Evolutionary conservation across 2,113 vertebrate species (phyloP).

Genomic region (Paramisgurnus dabryanus): DNA sequence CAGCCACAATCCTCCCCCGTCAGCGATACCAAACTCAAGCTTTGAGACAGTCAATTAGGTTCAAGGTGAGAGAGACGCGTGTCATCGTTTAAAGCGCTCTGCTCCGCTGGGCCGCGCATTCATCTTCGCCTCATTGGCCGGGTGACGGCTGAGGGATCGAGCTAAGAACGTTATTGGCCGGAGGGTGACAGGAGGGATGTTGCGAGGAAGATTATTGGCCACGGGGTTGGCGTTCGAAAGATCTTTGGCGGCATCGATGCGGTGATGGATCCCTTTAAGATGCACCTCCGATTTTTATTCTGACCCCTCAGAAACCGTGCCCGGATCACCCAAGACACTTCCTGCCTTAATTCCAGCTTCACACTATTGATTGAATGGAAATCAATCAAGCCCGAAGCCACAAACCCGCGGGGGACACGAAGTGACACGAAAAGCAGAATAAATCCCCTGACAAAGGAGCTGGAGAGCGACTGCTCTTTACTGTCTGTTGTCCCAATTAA

Average conservation of each 20-base stretch:
- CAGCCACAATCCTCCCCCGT: slow-evolving; percentile 51
- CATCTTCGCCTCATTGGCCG: slow-evolving; percentile 56
- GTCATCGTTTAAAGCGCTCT: slow-evolving; percentile 68
- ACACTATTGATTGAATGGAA: slow-evolving; percentile 46
- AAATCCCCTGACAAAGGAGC: slow-evolving; percentile 38
- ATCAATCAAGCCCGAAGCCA: slow-evolving; percentile 52
- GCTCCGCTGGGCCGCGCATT: slow-evolving; percentile 64
- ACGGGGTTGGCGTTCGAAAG: slow-evolving; percentile 20
- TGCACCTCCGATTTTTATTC: slow-evolving; percentile 44
- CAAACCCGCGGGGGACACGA: slow-evolving; percentile 36
- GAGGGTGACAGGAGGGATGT: slow-evolving; percentile 41
- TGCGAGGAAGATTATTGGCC: slow-evolving; percentile 49
- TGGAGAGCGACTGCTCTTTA: slow-evolving; percentile 1
- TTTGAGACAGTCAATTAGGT: slow-evolving; percentile 74
- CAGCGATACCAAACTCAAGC: slow-evolving; percentile 68
- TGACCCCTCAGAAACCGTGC: slow-evolving; percentile 36
- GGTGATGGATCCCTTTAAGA: slow-evolving; percentile 54
- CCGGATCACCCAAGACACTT: slow-evolving; percentile 35
- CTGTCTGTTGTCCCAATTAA: slow-evolving; percentile 23
- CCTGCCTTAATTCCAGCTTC: slow-evolving; percentile 54
- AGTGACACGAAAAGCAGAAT: slow-evolving; percentile 25
- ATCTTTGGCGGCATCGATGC: slow-evolving; percentile 44
- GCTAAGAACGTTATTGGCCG: slow-evolving; percentile 22
- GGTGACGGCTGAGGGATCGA: slow-evolving; percentile 24
- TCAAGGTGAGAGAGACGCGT: slow-evolving; percentile 76